Evolutionary conservation across 2,888 invertebrate genomes (phyloP), one percentile per base, ranked within the genome.

Genomic region (Chloroclysta siterata): DNA sequence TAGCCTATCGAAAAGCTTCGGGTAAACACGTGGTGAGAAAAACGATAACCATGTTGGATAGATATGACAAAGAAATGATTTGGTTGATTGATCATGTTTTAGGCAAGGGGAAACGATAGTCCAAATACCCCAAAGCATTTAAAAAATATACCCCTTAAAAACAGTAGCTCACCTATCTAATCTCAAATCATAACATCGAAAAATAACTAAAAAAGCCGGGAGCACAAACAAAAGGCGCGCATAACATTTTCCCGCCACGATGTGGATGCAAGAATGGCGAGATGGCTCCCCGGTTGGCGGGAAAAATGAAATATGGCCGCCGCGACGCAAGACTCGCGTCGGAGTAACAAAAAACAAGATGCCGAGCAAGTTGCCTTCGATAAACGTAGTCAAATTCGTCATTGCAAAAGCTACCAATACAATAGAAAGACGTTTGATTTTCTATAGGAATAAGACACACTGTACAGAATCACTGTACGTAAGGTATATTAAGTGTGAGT

Each of bases 271-370:
- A 79, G 75, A 80, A 86, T 82, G 81, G 84, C 80, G 82, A 57
- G 78, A 81, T 78, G 76, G 73, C 68, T 78, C 78, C 65, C 81
- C 73, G 77, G 80, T 75, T 79, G 80, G 79, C 81, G 83, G 81
- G 80, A 78, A 84, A 85, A 82, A 87, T 87, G 83, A 88, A 88
- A 86, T 84, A 87, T 86, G 82, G 83, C 81, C 68, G n/a, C 6
- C 33, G 36, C 36, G 81, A 80, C 82, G 78, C 81, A 79, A 81
- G 72, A 74, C 75, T 63, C 70, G 68, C 67, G 65, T 2, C 54
- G 7, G 58, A 61, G 61, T 33, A 51, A 54, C 10, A 46, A 50
- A n/a, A n/a, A 53, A 14, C 22, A 36, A 60, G 54, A 50, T 41
- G 41, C 47, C 22, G 52, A 33, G 29, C 33, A 5, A 10, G 14